Base-by-base conservation (phyloP, 2,797 vertebrate species). In the Streptopelia turtur region DNA sequence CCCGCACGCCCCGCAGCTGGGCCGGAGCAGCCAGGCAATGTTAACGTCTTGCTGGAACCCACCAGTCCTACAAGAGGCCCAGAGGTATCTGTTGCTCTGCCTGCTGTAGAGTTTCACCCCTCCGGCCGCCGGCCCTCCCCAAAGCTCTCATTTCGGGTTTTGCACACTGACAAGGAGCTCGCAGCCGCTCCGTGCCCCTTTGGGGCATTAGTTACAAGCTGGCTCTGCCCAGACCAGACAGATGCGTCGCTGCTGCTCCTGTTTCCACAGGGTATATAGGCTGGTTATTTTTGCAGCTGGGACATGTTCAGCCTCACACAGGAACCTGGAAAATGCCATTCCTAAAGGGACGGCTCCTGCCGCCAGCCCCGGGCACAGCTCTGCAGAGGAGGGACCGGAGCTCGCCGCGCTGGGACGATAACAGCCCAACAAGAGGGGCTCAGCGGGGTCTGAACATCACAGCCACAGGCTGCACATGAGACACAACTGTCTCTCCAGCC, bases 261-360 rank as follows among this genome's bases (percentile, higher is more conserved):
- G 68, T 74, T 95, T 91, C 79, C 91, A 66, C 79, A 56, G 89
- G 82, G 83, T 63, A 63, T 30, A 61, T 3, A 39, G 56, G 78
- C 21, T 45, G 30, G 88, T 90, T 96, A 95, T 89, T 96, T 96
- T 93, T 90, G 87, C 95, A 94, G 91, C 85, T 95, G 95, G 96
- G 93, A 94, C 79, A 93, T 69, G 87, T 83, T 94, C 81, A 78
- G 89, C 61, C 93, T 96, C 89, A 93, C 61, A 59, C 22, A 83
- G 50, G 79, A 88, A 94, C 91, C 91, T 91, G 89, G 85, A 93
- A 96, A 94, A 96, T 90, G 89, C 93, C 95, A 94, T 91, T 94
- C 89, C 93, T 86, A 66, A 92, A 72, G 92, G 89, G 89, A 79
- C 0, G 6, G 71, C 81, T 95, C 43, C 83, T 82, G 87, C 72